Percentiles rank a stretch among this genome's conserved stretches.
Evolutionary conservation across 53 echinoderm and acorn worm species (phyloP).

Genomic region (Paelopatides confundens): DNA sequence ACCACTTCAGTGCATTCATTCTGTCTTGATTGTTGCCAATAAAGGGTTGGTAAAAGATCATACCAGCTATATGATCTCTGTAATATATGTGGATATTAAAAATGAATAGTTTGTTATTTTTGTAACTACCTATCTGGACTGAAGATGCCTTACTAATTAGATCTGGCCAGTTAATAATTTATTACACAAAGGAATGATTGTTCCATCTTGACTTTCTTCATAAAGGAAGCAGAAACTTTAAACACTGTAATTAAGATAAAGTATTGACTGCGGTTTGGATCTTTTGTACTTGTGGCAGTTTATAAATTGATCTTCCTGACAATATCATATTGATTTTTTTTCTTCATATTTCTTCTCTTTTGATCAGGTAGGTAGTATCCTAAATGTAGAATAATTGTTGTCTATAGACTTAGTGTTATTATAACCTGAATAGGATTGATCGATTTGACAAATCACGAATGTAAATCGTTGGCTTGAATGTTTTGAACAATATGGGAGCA

Average conservation of each 20-base stretch:
- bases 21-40: no score
- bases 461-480: background rate
- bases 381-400: slow-evolving; percentile 19
- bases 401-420: slow-evolving; percentile 9
- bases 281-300: background rate
- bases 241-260: background rate
- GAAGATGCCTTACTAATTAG: background rate
- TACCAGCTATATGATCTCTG: no score
- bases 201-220: background rate
- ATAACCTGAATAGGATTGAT: slow-evolving; percentile 38
- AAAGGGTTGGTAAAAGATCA: no score
- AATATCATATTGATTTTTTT: background rate
- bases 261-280: background rate
- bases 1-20: no score
- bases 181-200: background rate
- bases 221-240: background rate
- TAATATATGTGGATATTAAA: background rate
- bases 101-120: background rate
- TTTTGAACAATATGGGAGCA: background rate
- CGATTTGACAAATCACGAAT: background rate
- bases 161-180: background rate
- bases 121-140: background rate
- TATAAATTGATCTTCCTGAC: slow-evolving; percentile 12
- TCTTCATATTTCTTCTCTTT: background rate
- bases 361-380: slow-evolving; percentile 4